phyloP scores from a whole-genome alignment of 2,113 vertebrate species.

The Semicossyphus pulcher region DNA sequence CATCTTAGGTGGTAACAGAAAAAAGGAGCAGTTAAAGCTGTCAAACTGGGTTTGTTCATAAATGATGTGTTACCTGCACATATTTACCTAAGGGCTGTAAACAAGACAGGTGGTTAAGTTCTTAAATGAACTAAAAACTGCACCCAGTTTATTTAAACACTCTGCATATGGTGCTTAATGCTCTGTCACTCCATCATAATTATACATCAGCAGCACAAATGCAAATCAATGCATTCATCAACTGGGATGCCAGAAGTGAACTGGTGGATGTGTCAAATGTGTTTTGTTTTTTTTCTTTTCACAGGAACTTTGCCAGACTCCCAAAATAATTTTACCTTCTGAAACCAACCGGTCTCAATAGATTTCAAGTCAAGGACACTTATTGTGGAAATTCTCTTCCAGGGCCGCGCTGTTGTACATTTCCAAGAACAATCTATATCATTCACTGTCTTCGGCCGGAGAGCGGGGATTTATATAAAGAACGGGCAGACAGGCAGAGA shows the following conservation, averaged over 20 bases:
- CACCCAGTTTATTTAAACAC: constrained; percentile 12
- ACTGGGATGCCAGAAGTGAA: neutral
- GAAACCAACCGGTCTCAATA: constrained; percentile 49
- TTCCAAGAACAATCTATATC: constrained; percentile 75
- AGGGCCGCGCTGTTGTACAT: constrained; percentile 54
- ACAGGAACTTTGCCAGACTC: constrained; percentile 37
- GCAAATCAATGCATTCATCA: constrained; percentile 56
- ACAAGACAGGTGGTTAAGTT: constrained; percentile 48
- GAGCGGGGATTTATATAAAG: constrained; percentile 71
- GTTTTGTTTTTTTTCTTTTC: neutral
- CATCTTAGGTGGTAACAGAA: constrained; percentile 24
- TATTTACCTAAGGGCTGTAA: constrained; percentile 20
- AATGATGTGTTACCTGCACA: constrained; percentile 1
- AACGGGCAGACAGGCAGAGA: constrained; percentile 60
- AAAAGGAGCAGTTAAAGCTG: constrained; percentile 12
- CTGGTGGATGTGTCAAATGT: constrained; percentile 17
- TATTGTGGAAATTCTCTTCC: constrained; percentile 61
- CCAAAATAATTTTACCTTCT: constrained; percentile 45
- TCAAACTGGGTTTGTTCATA: constrained; percentile 32
- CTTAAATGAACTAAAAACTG: constrained; percentile 27
- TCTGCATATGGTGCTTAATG: constrained; percentile 45
- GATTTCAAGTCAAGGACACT: constrained; percentile 67
- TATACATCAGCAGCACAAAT: constrained; percentile 38
- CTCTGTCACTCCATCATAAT: constrained; percentile 50
- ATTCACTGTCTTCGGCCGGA: constrained; percentile 72